A percentile compares a stretch with the other conserved stretches of the same genome.
These are phyloP conservation scores for Cebidichthys violaceus DNA, from an alignment of 2,113 vertebrate species.

Conservation along the genomic window DNA sequence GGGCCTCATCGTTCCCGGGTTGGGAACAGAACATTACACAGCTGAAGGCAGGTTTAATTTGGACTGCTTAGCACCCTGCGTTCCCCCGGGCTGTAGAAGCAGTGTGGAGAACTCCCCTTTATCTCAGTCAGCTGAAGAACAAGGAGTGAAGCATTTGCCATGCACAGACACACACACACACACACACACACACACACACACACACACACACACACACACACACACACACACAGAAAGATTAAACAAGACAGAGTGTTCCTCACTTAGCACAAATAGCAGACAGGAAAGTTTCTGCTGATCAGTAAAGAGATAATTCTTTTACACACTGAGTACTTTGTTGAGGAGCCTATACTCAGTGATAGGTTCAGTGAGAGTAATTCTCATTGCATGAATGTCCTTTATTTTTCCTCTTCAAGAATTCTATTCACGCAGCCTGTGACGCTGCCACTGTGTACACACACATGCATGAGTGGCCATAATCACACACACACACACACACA, in stretches of 20 bases:
- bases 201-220: slow-evolving; percentile 21
- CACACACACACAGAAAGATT: slow-evolving; percentile 9
- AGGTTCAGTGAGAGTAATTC: background rate
- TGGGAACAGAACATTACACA: slow-evolving; percentile 72
- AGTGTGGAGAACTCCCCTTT: slow-evolving; percentile 43
- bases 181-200: slow-evolving; percentile 12
- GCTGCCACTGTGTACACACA: slow-evolving; percentile 9
- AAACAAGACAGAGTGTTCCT: slow-evolving; percentile 62
- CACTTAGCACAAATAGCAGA: slow-evolving; percentile 35
- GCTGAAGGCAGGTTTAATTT: slow-evolving; percentile 67
- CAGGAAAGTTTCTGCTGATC: slow-evolving; percentile 42
- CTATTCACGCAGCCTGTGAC: slow-evolving; percentile 11
- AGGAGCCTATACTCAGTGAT: slow-evolving; percentile 1
- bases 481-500: slow-evolving; percentile 6
- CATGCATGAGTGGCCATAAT: background rate
- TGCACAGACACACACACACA: slow-evolving; percentile 8
- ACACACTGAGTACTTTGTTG: background rate
- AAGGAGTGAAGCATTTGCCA: slow-evolving; percentile 6
- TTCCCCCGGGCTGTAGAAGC: slow-evolving; percentile 59
- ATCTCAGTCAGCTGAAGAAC: slow-evolving; percentile 33
- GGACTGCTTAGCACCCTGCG: slow-evolving; percentile 50
- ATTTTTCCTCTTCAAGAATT: slow-evolving; percentile 20
- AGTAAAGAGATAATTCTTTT: slow-evolving; percentile 25
- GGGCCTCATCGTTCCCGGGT: slow-evolving; percentile 47
- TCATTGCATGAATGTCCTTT: background rate